Base-by-base conservation (phyloP, 2,113 vertebrate genomes). In the Nipponia nippon region DNA sequence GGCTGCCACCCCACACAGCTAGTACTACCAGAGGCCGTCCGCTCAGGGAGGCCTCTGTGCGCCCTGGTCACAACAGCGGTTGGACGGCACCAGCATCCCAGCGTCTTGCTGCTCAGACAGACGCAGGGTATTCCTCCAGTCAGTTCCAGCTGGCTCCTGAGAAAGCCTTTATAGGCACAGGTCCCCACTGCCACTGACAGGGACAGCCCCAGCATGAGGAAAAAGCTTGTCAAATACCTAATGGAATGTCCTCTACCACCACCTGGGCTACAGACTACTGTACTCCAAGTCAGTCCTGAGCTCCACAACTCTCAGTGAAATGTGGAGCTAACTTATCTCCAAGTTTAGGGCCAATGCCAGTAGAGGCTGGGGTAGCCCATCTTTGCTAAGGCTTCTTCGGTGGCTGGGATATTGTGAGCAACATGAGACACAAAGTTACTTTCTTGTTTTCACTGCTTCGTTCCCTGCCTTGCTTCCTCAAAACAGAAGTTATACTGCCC, bases 1-100 rank as follows among this genome's bases (percentile, higher is more conserved):
- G 52, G 23, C 47, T 84, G 63, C 36, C 0, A 0, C 10, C 32
- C n/a, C 19, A 44, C 27, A 30, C 2, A 2, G 32, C 23, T 40
- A n/a, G 16, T 62, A 38, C 36, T 73, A 21, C 19, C 36, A 58
- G 55, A 49, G 3, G 4, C 32, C 5, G 4, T 17, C 55, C 25
- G 16, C 44, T 73, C 40, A 30, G 6, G 4, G 44, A 61, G 25
- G 36, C 18, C 11, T 70, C 59, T 50, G 11, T 55, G 71, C 11
- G 2, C 40, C 32, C 40, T 56, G 50, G 14, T 49, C 49, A 58
- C 30, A 62, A 23, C 29, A 44, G 44, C 0, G 1, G 40, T 32
- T 59, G n/a, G 21, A 63, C 4, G 5, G 47, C 34, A 59, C 19
- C 30, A 63, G 50, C n/a, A 61, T 46, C 66, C 46, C 8, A 13